Conservation (phyloP, 2,888 invertebrate species). For the Nemurella pictetii region DNA sequence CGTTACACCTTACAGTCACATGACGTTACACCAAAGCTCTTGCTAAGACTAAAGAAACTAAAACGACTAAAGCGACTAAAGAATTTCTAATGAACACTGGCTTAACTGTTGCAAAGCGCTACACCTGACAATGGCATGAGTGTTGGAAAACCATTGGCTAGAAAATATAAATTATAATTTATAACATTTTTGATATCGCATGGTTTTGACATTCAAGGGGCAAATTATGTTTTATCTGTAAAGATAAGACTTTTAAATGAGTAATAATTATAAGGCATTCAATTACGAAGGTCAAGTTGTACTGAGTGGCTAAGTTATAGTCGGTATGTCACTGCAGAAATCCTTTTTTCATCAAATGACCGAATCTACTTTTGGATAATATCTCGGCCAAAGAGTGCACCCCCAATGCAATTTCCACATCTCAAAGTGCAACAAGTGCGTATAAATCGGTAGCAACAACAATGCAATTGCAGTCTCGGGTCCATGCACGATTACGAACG, state of each 20-base stretch:
- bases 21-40: too few relatives aligned
- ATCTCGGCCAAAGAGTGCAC: not conserved
- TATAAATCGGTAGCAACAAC: too few relatives aligned
- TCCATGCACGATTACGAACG: too few relatives aligned
- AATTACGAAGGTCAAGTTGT: not conserved
- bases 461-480: too few relatives aligned
- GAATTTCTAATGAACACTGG: too few relatives aligned
- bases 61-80: too few relatives aligned
- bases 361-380: not conserved
- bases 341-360: not conserved
- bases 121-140: too few relatives aligned
- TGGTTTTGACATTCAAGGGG: not conserved
- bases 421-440: too few relatives aligned
- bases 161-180: not conserved
- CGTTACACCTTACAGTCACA: too few relatives aligned
- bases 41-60: too few relatives aligned
- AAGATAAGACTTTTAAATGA: not conserved
- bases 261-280: not conserved
- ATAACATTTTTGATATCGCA: not conserved
- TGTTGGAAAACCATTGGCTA: not conserved
- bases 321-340: not conserved
- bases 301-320: not conserved
- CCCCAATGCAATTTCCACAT: not conserved
- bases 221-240: not conserved
- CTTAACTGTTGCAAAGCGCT: too few relatives aligned